These are phyloP conservation scores for Anadara kagoshimensis DNA, from an alignment of 1,140 invertebrate genomes.

Conservation along the genomic window DNA sequence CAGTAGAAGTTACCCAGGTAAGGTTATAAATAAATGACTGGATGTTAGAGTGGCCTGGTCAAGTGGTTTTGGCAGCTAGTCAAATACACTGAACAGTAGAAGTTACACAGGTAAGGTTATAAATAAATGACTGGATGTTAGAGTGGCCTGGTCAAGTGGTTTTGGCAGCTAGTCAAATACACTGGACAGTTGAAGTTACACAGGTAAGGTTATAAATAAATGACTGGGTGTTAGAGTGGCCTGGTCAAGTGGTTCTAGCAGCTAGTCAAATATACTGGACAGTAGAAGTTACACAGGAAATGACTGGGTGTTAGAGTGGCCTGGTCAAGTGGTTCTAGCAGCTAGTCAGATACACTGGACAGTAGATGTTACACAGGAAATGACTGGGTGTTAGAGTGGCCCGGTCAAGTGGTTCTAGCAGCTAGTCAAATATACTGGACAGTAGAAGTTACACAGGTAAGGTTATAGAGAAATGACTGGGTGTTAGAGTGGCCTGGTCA, in stretches of 20 bases:
- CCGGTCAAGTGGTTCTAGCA: conserved; percentile 73
- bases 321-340: conserved; percentile 73
- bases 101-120: conserved; percentile 65
- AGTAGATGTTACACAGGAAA: conserved; percentile 69
- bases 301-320: conserved; percentile 74
- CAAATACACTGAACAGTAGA: conserved; percentile 74
- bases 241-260: conserved; percentile 73
- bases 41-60: conserved; percentile 74
- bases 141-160: conserved; percentile 74
- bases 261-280: conserved; percentile 74
- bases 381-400: conserved; percentile 74
- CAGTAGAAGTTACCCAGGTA: conserved; percentile 70
- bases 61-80: conserved; percentile 72
- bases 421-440: conserved; percentile 74
- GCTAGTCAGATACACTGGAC: conserved; percentile 74
- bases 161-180: conserved; percentile 71
- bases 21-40: conserved; percentile 63
- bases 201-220: conserved; percentile 58
- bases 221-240: conserved; percentile 74
- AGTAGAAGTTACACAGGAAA: conserved; percentile 56
- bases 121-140: conserved; percentile 71
- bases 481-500: conserved; percentile 74
- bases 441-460: conserved; percentile 69
- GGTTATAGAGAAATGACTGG: conserved; percentile 68
- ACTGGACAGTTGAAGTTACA: conserved; percentile 73